Base-by-base conservation (phyloP, 2,113 vertebrate species). In the Hyperoodon ampullatus region DNA sequence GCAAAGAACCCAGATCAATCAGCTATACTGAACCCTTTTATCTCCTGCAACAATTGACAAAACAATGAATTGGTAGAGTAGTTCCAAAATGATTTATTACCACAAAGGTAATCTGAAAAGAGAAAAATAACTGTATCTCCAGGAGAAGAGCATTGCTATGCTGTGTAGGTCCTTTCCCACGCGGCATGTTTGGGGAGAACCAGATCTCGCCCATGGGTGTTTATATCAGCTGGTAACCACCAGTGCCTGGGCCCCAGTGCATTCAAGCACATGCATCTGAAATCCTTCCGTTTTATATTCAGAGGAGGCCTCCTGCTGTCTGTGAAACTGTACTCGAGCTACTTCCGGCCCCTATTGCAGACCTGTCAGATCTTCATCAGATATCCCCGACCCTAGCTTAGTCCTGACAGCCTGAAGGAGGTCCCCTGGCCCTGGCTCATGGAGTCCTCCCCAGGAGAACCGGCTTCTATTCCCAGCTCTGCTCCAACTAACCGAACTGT, bases 71-170 rank as follows among this genome's bases (percentile, higher is more conserved):
- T 8, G 23, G 21, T 26, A 35, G 35, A 19, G 14, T 16, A 19
- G 30, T 60, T 81, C 65, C 2, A 0, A 72, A 55, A 66, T 24
- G 39, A 50, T 66, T 53, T 70, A 9, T 78, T 66, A 61, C 44
- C 70, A 53, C 24, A 23, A 26, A 65, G 60, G 39, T 26, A 50
- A 47, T 75, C 18, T 30, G 35, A 82, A 85, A 88, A 28, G n/a
- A 83, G 70, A 74, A 30, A 84, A 21, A 44, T 2, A 28, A 16
- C 26, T 9, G 6, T 9, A 2, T 18, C 3, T 14, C 60, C 28
- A 35, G 39, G 42, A 93, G 50, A 58, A 33, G 11, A 75, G 28
- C 23, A 0, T 13, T 0, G 0, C 39, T 6, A 0, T 9, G 11
- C 61, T 35, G 6, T 71, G 50, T 2, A 8, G n/a, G 30, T 23